Conservation (phyloP, 2,797 vertebrate genomes). For the Saxicola maurus region DNA sequence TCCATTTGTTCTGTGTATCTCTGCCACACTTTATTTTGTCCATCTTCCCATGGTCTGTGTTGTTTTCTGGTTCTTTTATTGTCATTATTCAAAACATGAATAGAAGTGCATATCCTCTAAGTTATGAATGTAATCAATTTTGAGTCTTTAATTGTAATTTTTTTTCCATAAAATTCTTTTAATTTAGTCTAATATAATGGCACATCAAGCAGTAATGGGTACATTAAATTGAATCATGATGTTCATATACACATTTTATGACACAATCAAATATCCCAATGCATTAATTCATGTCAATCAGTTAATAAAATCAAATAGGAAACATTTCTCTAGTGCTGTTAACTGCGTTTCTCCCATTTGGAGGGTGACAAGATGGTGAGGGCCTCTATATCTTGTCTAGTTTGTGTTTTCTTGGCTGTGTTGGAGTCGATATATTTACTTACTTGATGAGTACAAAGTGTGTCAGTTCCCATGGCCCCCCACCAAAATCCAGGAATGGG, state of each 20-base stretch:
- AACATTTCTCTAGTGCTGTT: conserved; percentile 68
- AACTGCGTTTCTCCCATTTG: conserved; percentile 56
- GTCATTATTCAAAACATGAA: conserved; percentile 75
- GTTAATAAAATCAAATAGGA: conserved; percentile 83
- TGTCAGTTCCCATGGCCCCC: fast-evolving
- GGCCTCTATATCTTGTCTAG: conserved; percentile 6
- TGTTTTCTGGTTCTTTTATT: conserved; percentile 71
- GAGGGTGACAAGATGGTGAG: conserved; percentile 16
- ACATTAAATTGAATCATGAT: conserved; percentile 85
- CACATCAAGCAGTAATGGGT: conserved; percentile 83
- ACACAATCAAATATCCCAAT: conserved; percentile 83
- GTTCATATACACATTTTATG: conserved; percentile 84
- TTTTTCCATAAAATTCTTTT: conserved; percentile 83
- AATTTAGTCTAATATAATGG: conserved; percentile 85
- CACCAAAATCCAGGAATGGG: fast-evolving
- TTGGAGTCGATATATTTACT: background rate
- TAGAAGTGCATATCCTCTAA: conserved; percentile 73
- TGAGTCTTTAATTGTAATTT: conserved; percentile 81
- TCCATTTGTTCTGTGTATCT: background rate
- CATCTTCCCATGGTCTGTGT: background rate
- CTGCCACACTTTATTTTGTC: conserved; percentile 5
- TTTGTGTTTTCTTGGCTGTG: background rate
- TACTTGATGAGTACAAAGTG: background rate
- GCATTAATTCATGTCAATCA: conserved; percentile 83
- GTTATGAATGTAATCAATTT: conserved; percentile 82